Conservation (phyloP, 2,113 vertebrate genomes). For the Platichthys stellatus region DNA sequence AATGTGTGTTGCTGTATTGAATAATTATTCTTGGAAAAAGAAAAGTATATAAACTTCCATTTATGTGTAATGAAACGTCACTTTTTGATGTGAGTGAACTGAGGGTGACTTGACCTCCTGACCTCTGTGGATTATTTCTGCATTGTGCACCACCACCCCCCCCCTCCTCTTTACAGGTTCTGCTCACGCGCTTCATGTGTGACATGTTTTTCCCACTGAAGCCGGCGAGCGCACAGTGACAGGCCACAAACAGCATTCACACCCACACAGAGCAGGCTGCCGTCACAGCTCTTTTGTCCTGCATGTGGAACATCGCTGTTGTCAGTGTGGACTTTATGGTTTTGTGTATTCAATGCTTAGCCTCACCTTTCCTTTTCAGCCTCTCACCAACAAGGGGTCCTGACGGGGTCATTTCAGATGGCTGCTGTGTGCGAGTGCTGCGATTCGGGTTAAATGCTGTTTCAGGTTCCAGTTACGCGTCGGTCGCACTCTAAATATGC, state of each 20-base stretch:
- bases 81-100: not conserved
- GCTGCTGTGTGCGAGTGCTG: too few relatives aligned
- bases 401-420: slow-evolving; percentile 7
- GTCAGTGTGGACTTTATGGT: slow-evolving; percentile 66
- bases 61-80: too few relatives aligned
- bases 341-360: slow-evolving; percentile 51
- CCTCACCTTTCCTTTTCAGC: slow-evolving; percentile 36
- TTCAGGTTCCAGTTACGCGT: too few relatives aligned
- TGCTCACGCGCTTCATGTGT: slow-evolving; percentile 36
- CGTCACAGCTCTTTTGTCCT: slow-evolving; percentile 57
- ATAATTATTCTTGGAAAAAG: too few relatives aligned
- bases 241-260: slow-evolving; percentile 52
- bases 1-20: too few relatives aligned
- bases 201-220: slow-evolving; percentile 43
- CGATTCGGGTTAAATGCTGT: too few relatives aligned
- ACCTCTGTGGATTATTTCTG: slow-evolving; percentile 34
- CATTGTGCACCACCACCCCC: not conserved
- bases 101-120: not conserved
- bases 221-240: slow-evolving; percentile 44
- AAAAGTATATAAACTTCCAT: not conserved
- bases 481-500: too few relatives aligned
- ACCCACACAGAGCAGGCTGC: slow-evolving; percentile 30
- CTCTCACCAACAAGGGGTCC: slow-evolving; percentile 21
- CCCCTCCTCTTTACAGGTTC: not conserved
- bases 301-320: slow-evolving; percentile 42